These are phyloP conservation scores for Nannospalax galili DNA, from an alignment of 2,113 vertebrate species.

Conservation along the genomic window DNA sequence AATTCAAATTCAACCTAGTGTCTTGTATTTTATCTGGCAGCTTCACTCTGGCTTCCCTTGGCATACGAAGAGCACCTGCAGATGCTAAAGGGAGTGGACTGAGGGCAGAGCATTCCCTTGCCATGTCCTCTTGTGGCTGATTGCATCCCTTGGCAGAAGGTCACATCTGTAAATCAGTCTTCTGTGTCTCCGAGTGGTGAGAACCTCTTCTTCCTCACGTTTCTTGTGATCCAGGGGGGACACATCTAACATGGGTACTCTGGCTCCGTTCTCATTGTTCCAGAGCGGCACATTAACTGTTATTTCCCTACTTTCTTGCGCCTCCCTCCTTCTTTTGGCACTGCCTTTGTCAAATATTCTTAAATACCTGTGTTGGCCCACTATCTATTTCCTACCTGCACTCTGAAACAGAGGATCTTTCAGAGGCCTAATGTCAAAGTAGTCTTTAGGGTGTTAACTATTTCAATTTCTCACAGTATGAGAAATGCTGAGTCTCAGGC, in stretches of 20 bases:
- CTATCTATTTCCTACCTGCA: background rate
- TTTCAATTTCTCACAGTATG: background rate
- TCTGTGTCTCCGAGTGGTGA: background rate
- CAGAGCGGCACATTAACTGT: background rate
- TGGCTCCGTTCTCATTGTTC: background rate
- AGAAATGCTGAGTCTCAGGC: background rate
- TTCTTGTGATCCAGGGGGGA: background rate
- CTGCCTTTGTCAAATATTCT: background rate
- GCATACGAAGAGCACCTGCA: background rate
- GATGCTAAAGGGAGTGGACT: background rate
- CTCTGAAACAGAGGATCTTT: background rate
- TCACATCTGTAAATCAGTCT: background rate
- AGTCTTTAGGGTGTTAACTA: background rate
- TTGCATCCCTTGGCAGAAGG: background rate
- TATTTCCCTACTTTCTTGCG: background rate
- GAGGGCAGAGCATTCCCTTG: background rate
- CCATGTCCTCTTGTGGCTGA: background rate
- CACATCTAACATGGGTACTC: background rate
- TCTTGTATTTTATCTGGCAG: background rate
- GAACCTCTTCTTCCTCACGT: background rate
- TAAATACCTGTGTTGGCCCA: background rate
- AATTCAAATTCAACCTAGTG: background rate
- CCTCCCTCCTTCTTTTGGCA: background rate
- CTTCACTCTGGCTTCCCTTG: background rate
- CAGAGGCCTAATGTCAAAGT: background rate